phyloP scores from a whole-genome alignment of 2,888 invertebrate species.

The Adela reaumurella region DNA sequence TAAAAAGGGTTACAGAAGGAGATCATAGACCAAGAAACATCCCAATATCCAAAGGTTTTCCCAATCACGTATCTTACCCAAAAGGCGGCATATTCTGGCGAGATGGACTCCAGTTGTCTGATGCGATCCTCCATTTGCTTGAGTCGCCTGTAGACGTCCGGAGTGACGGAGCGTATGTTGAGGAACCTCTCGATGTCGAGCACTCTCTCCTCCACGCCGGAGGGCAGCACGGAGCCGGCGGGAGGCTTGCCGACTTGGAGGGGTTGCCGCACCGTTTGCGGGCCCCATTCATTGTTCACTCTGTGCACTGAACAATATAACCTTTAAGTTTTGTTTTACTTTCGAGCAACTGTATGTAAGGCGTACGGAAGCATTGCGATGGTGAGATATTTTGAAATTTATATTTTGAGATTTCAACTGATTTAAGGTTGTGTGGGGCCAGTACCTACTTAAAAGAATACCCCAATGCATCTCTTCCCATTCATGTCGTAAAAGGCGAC shows the following conservation, averaged over 20 bases:
- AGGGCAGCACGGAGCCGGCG: slow-evolving; percentile 31
- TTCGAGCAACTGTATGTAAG: not conserved
- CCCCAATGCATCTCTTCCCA: no score
- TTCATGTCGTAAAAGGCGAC: no score
- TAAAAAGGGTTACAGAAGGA: no score
- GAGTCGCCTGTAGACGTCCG: slow-evolving; percentile 64
- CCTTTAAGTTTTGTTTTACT: no score
- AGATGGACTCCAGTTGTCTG: slow-evolving; percentile 67
- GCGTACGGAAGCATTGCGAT: slow-evolving; percentile 1
- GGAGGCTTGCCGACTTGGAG: slow-evolving; percentile 4
- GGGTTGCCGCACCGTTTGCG: slow-evolving; percentile 42
- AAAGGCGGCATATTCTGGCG: slow-evolving; percentile 77
- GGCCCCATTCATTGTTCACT: slow-evolving; percentile 68
- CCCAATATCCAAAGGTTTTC: no score
- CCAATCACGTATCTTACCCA: no score
- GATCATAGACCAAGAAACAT: no score
- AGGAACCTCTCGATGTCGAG: slow-evolving; percentile 62
- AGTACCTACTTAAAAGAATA: no score
- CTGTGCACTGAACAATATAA: slow-evolving; percentile 59
- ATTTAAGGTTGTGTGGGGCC: no score
- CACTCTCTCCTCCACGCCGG: slow-evolving; percentile 67
- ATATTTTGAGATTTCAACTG: no score
- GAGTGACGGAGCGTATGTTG: slow-evolving; percentile 52
- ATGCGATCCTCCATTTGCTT: slow-evolving; percentile 74
- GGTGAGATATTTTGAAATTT: no score